phyloP scores from a whole-genome alignment of 2,113 vertebrate genomes.

The Stigmatopora argus region DNA sequence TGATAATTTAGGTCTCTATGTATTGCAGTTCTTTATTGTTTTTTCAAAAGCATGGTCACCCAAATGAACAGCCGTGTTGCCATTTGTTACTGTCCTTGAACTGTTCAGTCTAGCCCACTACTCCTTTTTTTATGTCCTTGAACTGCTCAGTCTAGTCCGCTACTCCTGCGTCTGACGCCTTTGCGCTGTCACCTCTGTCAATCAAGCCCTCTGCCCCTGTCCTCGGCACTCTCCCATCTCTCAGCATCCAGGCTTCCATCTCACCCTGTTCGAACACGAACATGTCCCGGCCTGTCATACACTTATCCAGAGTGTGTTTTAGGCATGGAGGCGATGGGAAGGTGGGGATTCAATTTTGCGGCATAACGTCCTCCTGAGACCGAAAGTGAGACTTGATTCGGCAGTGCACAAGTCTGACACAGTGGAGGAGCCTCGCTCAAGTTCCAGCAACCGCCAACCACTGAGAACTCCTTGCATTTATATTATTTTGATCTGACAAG shows the following conservation, averaged over 20 bases:
- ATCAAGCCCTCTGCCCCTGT: constrained; percentile 43
- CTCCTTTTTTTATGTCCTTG: constrained; percentile 47
- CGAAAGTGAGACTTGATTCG: constrained; percentile 41
- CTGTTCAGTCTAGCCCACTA: constrained; percentile 24
- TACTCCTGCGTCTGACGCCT: constrained; percentile 48
- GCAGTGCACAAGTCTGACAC: constrained; percentile 31
- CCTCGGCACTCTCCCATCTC: constrained; percentile 43
- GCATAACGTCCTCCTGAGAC: constrained; percentile 43
- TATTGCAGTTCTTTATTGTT: constrained; percentile 4
- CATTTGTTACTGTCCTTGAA: constrained; percentile 48
- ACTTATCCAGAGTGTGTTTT: constrained; percentile 37
- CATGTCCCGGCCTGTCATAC: constrained; percentile 56
- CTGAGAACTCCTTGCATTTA: constrained; percentile 51
- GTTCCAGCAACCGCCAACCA: constrained; percentile 28
- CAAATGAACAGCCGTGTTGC: not conserved
- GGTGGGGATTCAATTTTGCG: constrained; percentile 50
- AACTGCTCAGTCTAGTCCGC: constrained; percentile 35
- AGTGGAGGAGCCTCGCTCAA: constrained; percentile 41
- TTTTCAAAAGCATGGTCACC: not conserved
- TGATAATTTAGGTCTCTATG: not conserved
- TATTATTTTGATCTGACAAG: constrained; percentile 70
- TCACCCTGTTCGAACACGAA: constrained; percentile 35
- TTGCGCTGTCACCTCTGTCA: constrained; percentile 54
- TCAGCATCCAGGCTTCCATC: constrained; percentile 37
- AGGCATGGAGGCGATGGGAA: constrained; percentile 10